These are phyloP conservation scores for Drosophila willistoni DNA, from an alignment of 1,140 invertebrate genomes.

Conservation along the genomic window DNA sequence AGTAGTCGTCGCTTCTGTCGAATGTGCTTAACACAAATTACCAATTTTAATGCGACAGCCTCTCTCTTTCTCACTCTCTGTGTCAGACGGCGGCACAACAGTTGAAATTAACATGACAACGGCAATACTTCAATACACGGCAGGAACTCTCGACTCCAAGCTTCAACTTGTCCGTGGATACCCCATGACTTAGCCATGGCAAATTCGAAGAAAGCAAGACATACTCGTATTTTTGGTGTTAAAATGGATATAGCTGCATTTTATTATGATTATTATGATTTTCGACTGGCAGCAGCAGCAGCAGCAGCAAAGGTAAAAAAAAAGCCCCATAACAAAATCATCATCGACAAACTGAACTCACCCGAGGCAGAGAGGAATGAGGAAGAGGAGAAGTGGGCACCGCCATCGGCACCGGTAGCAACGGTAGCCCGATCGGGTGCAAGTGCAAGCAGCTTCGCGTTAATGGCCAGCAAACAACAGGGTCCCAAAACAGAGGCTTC, in stretches of 20 bases:
- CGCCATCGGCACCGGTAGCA: slow-evolving; percentile 62
- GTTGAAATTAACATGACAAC: slow-evolving; percentile 73
- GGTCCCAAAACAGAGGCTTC: slow-evolving; percentile 38
- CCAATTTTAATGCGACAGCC: slow-evolving; percentile 74
- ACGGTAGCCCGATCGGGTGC: slow-evolving; percentile 68
- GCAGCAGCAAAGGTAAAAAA: slow-evolving; percentile 31
- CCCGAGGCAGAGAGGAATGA: slow-evolving; percentile 40
- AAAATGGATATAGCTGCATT: slow-evolving; percentile 80
- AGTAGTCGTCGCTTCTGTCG: slow-evolving; percentile 60
- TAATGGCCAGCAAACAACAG: slow-evolving; percentile 59
- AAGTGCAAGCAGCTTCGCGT: slow-evolving; percentile 60
- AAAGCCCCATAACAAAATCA: slow-evolving; percentile 66
- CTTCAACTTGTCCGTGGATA: not conserved
- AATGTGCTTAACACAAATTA: slow-evolving; percentile 74
- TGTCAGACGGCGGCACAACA: not conserved
- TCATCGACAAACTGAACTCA: slow-evolving; percentile 66
- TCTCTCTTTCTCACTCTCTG: slow-evolving; percentile 2
- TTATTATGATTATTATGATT: slow-evolving; percentile 82
- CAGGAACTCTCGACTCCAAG: not conserved
- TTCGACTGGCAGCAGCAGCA: slow-evolving; percentile 61
- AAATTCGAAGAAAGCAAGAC: slow-evolving; percentile 34
- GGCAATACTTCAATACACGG: slow-evolving; percentile 64
- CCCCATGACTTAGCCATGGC: slow-evolving; percentile 4
- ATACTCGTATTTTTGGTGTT: slow-evolving; percentile 75
- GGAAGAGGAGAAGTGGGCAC: not conserved